These are phyloP conservation scores for Tridacna crocea DNA, from an alignment of 2,888 invertebrate genomes.

Conservation along the genomic window DNA sequence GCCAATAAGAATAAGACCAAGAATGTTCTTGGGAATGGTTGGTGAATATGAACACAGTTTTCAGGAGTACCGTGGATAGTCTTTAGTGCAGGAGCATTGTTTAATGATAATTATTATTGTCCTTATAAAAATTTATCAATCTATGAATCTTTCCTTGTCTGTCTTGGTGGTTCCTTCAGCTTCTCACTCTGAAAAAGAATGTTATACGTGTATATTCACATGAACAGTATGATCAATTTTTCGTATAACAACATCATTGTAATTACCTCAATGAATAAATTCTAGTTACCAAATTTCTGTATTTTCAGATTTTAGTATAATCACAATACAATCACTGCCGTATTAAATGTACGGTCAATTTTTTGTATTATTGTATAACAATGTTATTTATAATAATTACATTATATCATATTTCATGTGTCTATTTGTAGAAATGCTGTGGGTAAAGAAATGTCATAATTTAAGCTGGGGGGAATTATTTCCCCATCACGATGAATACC, in stretches of 20 bases:
- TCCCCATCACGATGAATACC: too few species aligned
- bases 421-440: too few species aligned
- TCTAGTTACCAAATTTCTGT: not conserved
- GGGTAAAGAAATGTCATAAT: too few species aligned
- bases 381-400: not conserved
- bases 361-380: not conserved
- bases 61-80: too few species aligned
- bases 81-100: too few species aligned
- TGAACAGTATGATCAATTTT: not conserved
- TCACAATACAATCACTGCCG: not conserved
- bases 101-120: too few species aligned
- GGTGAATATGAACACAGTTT: too few species aligned
- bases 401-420: too few species aligned
- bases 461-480: too few species aligned
- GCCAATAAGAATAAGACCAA: too few species aligned
- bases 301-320: not conserved
- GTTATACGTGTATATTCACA: not conserved
- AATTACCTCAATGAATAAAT: not conserved
- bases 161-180: conserved; percentile 6
- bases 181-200: conserved; percentile 11
- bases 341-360: not conserved
- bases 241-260: not conserved
- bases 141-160: not conserved
- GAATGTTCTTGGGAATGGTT: too few species aligned
- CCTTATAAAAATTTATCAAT: too few species aligned